These are phyloP conservation scores for Pseudopleuronectes americanus DNA, from an alignment of 2,797 vertebrate genomes.

Conservation along the genomic window DNA sequence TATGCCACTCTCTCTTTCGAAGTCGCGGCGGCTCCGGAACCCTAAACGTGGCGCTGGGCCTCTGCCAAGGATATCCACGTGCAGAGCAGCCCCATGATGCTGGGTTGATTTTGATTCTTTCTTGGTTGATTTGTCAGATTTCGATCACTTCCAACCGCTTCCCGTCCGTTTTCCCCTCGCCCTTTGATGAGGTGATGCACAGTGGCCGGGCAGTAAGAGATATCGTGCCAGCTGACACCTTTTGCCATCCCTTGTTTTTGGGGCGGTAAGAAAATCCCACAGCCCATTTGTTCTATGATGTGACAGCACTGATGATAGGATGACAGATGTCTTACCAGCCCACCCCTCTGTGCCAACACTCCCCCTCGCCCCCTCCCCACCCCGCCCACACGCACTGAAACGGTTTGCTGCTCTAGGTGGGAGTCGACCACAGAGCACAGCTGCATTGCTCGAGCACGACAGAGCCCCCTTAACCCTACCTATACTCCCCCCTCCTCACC, in stretches of 20 bases:
- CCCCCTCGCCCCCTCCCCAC: conserved; percentile 9
- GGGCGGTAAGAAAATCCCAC: conserved; percentile 55
- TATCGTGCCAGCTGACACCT: conserved; percentile 55
- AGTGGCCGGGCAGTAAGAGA: conserved; percentile 26
- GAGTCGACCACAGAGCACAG: conserved; percentile 62
- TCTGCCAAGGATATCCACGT: conserved; percentile 46
- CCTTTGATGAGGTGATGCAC: conserved; percentile 38
- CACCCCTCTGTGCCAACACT: conserved; percentile 56
- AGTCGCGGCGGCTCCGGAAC: conserved; percentile 8
- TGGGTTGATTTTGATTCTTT: conserved; percentile 11
- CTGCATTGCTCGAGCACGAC: conserved; percentile 55
- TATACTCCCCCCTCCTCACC: background rate
- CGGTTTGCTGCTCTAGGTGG: conserved; percentile 47
- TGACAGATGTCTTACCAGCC: conserved; percentile 74
- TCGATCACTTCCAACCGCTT: conserved; percentile 16
- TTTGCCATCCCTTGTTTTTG: conserved; percentile 58
- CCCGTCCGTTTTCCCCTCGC: background rate
- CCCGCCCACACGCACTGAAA: conserved; percentile 25
- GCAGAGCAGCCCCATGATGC: conserved; percentile 17
- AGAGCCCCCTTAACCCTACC: conserved; percentile 31
- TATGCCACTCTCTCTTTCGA: conserved; percentile 46
- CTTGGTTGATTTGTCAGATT: conserved; percentile 20
- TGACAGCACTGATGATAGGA: conserved; percentile 71
- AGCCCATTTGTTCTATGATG: conserved; percentile 66
- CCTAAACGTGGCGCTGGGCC: conserved; percentile 32